These are phyloP conservation scores for Zosterops borbonicus DNA, from an alignment of 2,113 vertebrate species.

Conservation along the genomic window DNA sequence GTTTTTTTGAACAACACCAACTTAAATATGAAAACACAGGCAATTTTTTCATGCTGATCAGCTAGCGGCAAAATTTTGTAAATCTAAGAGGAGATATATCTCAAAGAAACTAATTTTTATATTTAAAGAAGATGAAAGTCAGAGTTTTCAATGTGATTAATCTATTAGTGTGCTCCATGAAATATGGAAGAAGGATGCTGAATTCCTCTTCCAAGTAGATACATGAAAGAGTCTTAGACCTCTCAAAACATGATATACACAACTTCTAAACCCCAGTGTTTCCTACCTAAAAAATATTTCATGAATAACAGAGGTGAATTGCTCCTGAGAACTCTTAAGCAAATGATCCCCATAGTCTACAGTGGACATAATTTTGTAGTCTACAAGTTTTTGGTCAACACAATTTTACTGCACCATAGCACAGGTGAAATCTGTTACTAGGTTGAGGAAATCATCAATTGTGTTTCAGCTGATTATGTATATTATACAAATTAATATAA, in stretches of 20 bases:
- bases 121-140: not conserved
- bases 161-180: not conserved
- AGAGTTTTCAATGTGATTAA: not conserved
- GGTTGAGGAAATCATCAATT: rapidly evolving
- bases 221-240: not conserved
- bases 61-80: rapidly evolving
- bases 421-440: not conserved
- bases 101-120: not conserved
- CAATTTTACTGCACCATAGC: rapidly evolving
- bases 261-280: not conserved
- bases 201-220: not conserved
- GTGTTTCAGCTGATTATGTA: not conserved
- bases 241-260: not conserved
- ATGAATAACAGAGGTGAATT: not conserved
- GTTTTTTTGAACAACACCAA: not conserved
- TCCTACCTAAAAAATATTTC: not conserved
- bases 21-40: not conserved
- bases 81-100: not conserved
- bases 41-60: not conserved
- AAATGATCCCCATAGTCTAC: not conserved
- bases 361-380: not conserved
- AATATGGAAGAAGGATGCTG: not conserved
- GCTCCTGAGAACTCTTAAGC: not conserved
- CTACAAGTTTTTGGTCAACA: not conserved
- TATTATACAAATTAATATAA: not conserved